Evolutionary conservation across 2,113 vertebrate genomes (phyloP), one percentile per base, ranked within the genome.

Genomic region (Cinclus cinclus): DNA sequence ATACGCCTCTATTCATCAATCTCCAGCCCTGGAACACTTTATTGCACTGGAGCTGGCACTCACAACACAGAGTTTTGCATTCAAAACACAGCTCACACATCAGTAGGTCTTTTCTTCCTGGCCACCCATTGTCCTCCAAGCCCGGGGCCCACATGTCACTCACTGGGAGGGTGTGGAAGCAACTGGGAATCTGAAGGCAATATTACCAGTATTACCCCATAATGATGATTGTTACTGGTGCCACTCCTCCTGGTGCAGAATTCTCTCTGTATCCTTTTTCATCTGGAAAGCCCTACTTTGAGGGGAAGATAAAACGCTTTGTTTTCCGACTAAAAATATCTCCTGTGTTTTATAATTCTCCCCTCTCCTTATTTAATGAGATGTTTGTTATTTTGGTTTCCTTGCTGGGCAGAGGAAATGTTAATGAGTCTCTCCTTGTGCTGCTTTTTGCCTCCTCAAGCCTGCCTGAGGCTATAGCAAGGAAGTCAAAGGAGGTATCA

Each of bases 101-200:
- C 95, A 93, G 69, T 33, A 37, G 56, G 52, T 53, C 49, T 69
- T 87, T 96, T 96, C 86, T 96, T 89, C 83, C 24, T 13, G 44
- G 88, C 60, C 86, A 74, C 85, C 94, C 62, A 39, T 88, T 6
- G 53, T 90, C 88, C 76, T 56, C 56, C 63, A 35, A 0, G 19
- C 9, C 60, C 7, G 9, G 52, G 25, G 41, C 89, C 83, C 83
- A 55, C 87, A 87, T 60, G 2, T 75, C 92, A 47, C 37, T 60
- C 71, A 86, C 88, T 78, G 83, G 76, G 52, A 55, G 69, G 73
- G 28, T 60, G 44, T 41, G 79, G 64, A 90, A 87, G 25, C 15
- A 55, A 70, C 13, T 3, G 4, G 33, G 47, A 65, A 16, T 4
- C 56, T 11, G 44, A 82, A 58, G 46, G 58, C 56, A n/a, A n/a